A percentile compares a stretch with the other conserved stretches of the same genome.
These are phyloP conservation scores for Sandelia bainsii DNA, from an alignment of 2,797 vertebrate genomes.

Conservation along the genomic window DNA sequence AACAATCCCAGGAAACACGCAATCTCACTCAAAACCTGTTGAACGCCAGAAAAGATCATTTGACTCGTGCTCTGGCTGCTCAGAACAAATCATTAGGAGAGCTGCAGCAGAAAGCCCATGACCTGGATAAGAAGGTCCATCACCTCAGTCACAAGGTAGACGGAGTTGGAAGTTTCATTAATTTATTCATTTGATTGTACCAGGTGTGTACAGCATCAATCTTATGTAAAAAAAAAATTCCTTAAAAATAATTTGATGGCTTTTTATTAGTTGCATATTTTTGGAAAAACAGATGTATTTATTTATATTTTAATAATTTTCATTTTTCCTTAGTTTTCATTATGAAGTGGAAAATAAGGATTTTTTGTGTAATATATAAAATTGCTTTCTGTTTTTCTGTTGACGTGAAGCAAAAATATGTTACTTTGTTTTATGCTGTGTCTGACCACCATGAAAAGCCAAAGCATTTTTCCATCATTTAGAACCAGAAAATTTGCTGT, in stretches of 20 bases:
- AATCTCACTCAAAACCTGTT: constrained; percentile 68
- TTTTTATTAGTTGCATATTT: neutral
- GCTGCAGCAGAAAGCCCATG: constrained; percentile 76
- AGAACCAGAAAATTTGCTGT: too few relatives aligned
- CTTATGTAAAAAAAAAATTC: neutral
- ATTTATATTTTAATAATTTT: too few relatives aligned
- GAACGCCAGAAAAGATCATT: constrained; percentile 55
- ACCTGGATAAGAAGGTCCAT: constrained; percentile 71
- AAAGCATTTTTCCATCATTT: too few relatives aligned
- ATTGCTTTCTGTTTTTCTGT: too few relatives aligned
- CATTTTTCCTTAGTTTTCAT: too few relatives aligned
- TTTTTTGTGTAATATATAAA: too few relatives aligned
- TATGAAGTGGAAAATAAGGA: too few relatives aligned
- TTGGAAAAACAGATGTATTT: too few relatives aligned
- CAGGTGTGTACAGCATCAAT: neutral
- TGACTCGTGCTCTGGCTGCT: constrained; percentile 71
- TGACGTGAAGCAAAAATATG: too few relatives aligned
- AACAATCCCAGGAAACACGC: constrained; percentile 64
- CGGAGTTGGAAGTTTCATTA: neutral
- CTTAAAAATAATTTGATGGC: too few relatives aligned
- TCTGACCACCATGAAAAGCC: too few relatives aligned
- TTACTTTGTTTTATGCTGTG: too few relatives aligned
- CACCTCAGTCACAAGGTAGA: constrained; percentile 85
- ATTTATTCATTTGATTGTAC: neutral
- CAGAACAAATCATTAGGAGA: constrained; percentile 83